A percentile compares a stretch with the other conserved stretches of the same genome.
Evolutionary conservation across 2,797 vertebrate genomes (phyloP).

Genomic region (Megalops cyprinoides): DNA sequence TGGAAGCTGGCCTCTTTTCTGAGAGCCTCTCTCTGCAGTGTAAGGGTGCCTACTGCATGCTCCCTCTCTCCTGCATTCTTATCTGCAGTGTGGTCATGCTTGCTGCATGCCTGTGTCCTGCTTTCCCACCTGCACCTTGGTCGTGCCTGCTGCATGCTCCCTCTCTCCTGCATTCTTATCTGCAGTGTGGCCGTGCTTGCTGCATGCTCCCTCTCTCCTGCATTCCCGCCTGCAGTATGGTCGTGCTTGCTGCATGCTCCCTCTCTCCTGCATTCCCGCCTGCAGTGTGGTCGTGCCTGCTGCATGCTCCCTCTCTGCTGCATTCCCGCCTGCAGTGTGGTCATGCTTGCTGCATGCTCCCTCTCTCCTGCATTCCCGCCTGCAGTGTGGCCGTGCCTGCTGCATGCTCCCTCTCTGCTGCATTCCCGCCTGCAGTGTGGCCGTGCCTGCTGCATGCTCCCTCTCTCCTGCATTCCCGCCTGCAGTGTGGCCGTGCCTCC

Average conservation of each 20-base stretch:
- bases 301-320: too few relatives aligned
- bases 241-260: not conserved
- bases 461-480: not conserved
- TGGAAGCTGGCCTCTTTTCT: not conserved
- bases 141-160: too few relatives aligned
- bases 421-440: not conserved
- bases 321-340: too few relatives aligned
- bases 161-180: not conserved
- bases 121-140: too few relatives aligned
- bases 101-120: not conserved
- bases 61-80: too few relatives aligned
- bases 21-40: not conserved
- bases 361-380: too few relatives aligned
- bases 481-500: not conserved
- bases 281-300: not conserved
- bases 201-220: not conserved
- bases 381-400: too few relatives aligned
- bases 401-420: not conserved
- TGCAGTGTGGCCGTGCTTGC: not conserved
- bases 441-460: not conserved
- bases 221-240: not conserved
- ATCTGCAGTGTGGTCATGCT: too few relatives aligned
- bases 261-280: not conserved
- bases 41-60: not conserved
- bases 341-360: not conserved